These are phyloP conservation scores for Ditula angustiorana DNA, from an alignment of 2,888 invertebrate species.

Conservation along the genomic window DNA sequence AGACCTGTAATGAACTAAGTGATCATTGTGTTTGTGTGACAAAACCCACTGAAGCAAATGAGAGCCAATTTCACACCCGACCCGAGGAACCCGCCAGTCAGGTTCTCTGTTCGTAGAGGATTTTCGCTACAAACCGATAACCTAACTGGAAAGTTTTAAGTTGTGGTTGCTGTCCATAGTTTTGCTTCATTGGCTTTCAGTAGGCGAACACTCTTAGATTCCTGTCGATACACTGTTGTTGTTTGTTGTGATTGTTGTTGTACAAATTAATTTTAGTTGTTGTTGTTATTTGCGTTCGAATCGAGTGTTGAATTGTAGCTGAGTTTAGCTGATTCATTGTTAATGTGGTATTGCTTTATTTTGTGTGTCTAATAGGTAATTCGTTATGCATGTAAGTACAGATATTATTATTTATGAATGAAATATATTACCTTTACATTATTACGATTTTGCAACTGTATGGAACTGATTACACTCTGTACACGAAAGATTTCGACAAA, in stretches of 20 bases:
- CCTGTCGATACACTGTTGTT: slow-evolving; percentile 35
- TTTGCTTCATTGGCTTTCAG: slow-evolving; percentile 30
- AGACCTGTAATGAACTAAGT: slow-evolving; percentile 51
- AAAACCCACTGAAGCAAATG: slow-evolving; percentile 42
- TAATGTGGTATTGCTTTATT: slow-evolving; percentile 21
- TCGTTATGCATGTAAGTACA: slow-evolving; percentile 25
- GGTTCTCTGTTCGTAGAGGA: too few relatives aligned
- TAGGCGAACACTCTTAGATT: slow-evolving; percentile 39
- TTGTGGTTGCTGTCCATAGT: not conserved
- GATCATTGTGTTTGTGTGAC: slow-evolving; percentile 53
- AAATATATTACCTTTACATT: not conserved
- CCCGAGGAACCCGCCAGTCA: too few relatives aligned
- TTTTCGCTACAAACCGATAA: not conserved
- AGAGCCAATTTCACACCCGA: too few relatives aligned
- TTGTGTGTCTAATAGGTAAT: slow-evolving; percentile 19
- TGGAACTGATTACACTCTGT: too few relatives aligned
- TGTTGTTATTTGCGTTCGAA: slow-evolving; percentile 23
- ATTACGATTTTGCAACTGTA: too few relatives aligned
- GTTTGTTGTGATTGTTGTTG: slow-evolving; percentile 35
- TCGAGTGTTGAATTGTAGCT: slow-evolving; percentile 12
- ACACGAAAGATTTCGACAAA: too few relatives aligned
- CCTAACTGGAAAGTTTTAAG: not conserved
- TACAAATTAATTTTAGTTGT: slow-evolving; percentile 25
- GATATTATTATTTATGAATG: not conserved
- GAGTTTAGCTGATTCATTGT: too few relatives aligned